These are phyloP conservation scores for Hycleus phaleratus DNA, from an alignment of 1,140 invertebrate genomes.

Conservation along the genomic window DNA sequence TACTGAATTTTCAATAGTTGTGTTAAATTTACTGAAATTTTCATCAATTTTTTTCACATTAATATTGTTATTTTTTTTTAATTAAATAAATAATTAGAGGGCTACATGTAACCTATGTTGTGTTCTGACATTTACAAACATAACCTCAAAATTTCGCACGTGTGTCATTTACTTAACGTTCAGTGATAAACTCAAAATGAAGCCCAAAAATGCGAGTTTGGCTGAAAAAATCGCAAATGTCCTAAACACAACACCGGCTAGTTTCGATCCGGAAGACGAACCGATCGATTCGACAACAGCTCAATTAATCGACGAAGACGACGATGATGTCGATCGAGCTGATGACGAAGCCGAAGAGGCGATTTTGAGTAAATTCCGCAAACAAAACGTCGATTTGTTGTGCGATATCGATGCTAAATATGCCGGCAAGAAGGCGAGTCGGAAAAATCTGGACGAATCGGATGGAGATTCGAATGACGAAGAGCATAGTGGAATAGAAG, in stretches of 20 bases:
- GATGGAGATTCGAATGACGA: constrained; percentile 21
- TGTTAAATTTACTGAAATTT: too few species aligned
- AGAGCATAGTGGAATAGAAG: constrained; percentile 11
- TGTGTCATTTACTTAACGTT: too few species aligned
- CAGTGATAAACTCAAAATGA: too few species aligned
- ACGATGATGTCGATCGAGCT: constrained; percentile 40
- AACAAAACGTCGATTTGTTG: constrained; percentile 55
- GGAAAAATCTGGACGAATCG: constrained; percentile 41
- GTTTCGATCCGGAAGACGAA: constrained; percentile 39
- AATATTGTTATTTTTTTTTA: too few species aligned
- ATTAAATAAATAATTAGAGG: too few species aligned
- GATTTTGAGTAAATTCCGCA: constrained; percentile 51
- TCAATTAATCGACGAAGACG: constrained; percentile 39
- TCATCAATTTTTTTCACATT: too few species aligned
- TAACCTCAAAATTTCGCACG: too few species aligned
- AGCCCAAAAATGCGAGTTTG: constrained; percentile 31
- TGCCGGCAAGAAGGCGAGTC: constrained; percentile 57
- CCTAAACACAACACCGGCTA: constrained; percentile 46
- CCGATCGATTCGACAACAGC: too few species aligned
- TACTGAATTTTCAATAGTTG: too few species aligned
- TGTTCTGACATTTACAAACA: too few species aligned
- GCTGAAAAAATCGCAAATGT: constrained; percentile 54
- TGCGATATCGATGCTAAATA: constrained; percentile 64
- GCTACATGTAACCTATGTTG: too few species aligned
- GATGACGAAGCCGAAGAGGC: constrained; percentile 47